Base-by-base conservation (phyloP, 1,140 invertebrate genomes). In the Orius insidiosus region DNA sequence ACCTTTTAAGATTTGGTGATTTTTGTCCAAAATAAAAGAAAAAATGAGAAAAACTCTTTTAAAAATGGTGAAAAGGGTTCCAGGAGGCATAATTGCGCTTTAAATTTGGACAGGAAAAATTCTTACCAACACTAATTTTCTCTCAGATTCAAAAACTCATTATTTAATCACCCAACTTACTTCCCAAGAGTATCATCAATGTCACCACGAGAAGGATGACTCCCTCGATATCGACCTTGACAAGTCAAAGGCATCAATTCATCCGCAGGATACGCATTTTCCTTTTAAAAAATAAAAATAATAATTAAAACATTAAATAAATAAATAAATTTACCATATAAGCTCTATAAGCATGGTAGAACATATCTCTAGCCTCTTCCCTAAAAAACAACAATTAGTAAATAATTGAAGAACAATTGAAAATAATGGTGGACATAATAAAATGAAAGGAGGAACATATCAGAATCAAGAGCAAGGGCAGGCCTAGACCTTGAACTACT, bases 241-340 rank as follows among this genome's bases (percentile, higher is more conserved):
- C 94, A 98, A 60, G 82, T 90, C 16, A 98, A 67, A 2, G 94
- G 94, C 92, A 97, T 96, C 37, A 98, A 66, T 66, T 98, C 94
- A 72, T 98, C 94, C 18, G 92, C 92, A 48, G 94, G 94, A 69
- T 88, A 98, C 11, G 94, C 94, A 73, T 96, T 85, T 53, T 85
- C 75, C 70, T 72, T 5, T 16, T 4, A 19, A 41, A 19, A 41
- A 14, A 39, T 39, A 6, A 14, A 14, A 39, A 39, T 10, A 14
- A 39, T 10, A 7, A 8, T 39, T 8, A 13, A 16, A 7, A 18
- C 5, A 7, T 42, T 16, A 30, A 7, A 42, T 7, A 30, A 42
- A 18, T 15, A 6, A 16, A 42, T n/a, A 42, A 7, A 15, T 33
- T 31, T 32, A 45, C 76, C 89, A 97, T 96, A 55, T 98, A 98